A percentile compares a stretch with the other conserved stretches of the same genome.
phyloP scores from a whole-genome alignment of 2,113 vertebrate species.

The Eublepharis macularius region DNA sequence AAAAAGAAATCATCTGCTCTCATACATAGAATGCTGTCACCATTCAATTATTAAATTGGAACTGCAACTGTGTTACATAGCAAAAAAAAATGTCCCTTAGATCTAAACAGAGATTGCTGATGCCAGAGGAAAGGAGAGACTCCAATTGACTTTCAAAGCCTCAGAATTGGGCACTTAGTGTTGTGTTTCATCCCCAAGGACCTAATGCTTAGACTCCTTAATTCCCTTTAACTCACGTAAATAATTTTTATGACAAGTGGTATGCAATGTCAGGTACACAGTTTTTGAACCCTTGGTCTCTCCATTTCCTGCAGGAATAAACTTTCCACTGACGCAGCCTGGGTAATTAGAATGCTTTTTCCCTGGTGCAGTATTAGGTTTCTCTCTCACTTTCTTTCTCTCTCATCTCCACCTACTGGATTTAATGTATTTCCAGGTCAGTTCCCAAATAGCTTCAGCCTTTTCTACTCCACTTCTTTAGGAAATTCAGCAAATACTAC shows the following conservation, averaged over 20 bases:
- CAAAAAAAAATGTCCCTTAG: background rate
- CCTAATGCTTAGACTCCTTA: background rate
- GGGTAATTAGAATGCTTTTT: slow-evolving; percentile 43
- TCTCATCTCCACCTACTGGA: slow-evolving; percentile 31
- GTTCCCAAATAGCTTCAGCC: slow-evolving; percentile 43
- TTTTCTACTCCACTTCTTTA: slow-evolving; percentile 53
- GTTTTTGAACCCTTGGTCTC: background rate
- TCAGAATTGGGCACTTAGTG: background rate
- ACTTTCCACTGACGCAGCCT: slow-evolving; percentile 54
- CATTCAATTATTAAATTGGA: rapidly evolving
- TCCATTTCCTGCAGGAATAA: slow-evolving; percentile 25
- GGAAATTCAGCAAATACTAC: slow-evolving; percentile 53
- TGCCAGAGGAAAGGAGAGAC: background rate
- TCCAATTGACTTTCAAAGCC: background rate
- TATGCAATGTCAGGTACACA: background rate
- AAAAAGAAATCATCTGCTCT: background rate
- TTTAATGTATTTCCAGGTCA: slow-evolving; percentile 66
- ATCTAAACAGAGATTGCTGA: background rate
- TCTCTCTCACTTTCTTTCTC: slow-evolving; percentile 35
- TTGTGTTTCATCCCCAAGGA: background rate
- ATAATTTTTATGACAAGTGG: background rate
- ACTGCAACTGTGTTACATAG: background rate
- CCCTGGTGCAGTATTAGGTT: slow-evolving; percentile 38
- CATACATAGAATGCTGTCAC: background rate
- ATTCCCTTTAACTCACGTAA: background rate